Evolutionary conservation across 2,888 invertebrate genomes (phyloP).

Genomic region (Lasiommata megera): DNA sequence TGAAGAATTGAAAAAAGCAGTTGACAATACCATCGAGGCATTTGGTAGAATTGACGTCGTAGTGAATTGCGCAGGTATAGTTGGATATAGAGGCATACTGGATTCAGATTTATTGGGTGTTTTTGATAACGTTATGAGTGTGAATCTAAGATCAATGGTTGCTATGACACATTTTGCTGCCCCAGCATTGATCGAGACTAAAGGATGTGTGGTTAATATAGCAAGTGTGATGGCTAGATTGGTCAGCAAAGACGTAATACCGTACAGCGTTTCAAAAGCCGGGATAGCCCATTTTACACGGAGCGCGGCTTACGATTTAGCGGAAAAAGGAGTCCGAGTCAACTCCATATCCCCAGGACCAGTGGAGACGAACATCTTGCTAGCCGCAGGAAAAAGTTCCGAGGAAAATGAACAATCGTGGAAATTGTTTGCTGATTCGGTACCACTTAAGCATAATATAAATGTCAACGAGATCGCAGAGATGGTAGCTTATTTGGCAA

Average conservation of each 20-base stretch:
- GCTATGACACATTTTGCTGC: conserved; percentile 39
- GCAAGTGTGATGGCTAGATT: conserved; percentile 37
- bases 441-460: conserved; percentile 35
- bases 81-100: conserved; percentile 38
- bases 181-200: conserved; percentile 38
- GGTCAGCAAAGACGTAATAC: conserved; percentile 11
- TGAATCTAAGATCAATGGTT: conserved; percentile 46
- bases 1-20: conserved; percentile 38
- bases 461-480: conserved; percentile 45
- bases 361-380: conserved; percentile 59
- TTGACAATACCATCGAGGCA: conserved; percentile 39
- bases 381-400: conserved; percentile 13
- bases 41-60: conserved; percentile 46
- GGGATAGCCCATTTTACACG: conserved; percentile 89
- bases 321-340: conserved; percentile 81
- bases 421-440: neutral
- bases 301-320: conserved; percentile 84
- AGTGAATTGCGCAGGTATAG: conserved; percentile 42
- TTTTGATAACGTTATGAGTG: conserved; percentile 42
- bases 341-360: conserved; percentile 88
- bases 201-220: conserved; percentile 48
- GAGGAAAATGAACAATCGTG: conserved; percentile 17
- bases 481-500: conserved; percentile 45
- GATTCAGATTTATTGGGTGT: conserved; percentile 38
- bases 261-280: conserved; percentile 76